phyloP scores from a whole-genome alignment of 2,797 vertebrate species.

The Neosalanx taihuensis region DNA sequence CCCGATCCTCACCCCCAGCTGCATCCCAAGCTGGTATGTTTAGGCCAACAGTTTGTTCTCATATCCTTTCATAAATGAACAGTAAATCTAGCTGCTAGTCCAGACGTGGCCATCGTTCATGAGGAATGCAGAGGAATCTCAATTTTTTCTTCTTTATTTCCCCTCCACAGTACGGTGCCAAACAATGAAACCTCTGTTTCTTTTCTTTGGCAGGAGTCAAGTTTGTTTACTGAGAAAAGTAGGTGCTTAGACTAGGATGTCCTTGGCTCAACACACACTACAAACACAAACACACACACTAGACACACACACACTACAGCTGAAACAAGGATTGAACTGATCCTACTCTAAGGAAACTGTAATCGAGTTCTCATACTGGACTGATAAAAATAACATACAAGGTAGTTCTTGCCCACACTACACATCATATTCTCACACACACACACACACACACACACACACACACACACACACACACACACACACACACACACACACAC shows the following conservation, averaged over 20 bases:
- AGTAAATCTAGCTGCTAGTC: slow-evolving; percentile 28
- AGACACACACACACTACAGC: neutral
- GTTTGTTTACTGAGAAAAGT: slow-evolving; percentile 54
- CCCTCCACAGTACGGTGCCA: slow-evolving; percentile 44
- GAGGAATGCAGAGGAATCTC: slow-evolving; percentile 55
- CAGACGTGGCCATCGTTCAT: slow-evolving; percentile 41
- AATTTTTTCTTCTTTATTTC: slow-evolving; percentile 35
- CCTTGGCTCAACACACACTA: neutral
- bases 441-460: no score
- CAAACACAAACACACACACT: no score
- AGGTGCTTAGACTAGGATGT: slow-evolving; percentile 35
- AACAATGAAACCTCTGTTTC: slow-evolving; percentile 60
- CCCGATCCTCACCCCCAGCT: neutral
- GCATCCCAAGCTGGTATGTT: slow-evolving; percentile 6
- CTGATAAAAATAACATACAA: neutral
- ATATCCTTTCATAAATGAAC: slow-evolving; percentile 15
- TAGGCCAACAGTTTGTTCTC: slow-evolving; percentile 1
- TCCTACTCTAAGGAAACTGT: neutral
- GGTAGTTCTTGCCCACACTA: neutral
- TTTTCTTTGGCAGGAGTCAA: slow-evolving; percentile 48
- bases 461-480: no score
- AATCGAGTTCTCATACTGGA: neutral
- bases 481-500: no score
- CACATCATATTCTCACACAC: neutral
- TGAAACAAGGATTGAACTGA: neutral